These are phyloP conservation scores for Tylochromis polylepis DNA, from an alignment of 2,113 vertebrate species.

Conservation along the genomic window DNA sequence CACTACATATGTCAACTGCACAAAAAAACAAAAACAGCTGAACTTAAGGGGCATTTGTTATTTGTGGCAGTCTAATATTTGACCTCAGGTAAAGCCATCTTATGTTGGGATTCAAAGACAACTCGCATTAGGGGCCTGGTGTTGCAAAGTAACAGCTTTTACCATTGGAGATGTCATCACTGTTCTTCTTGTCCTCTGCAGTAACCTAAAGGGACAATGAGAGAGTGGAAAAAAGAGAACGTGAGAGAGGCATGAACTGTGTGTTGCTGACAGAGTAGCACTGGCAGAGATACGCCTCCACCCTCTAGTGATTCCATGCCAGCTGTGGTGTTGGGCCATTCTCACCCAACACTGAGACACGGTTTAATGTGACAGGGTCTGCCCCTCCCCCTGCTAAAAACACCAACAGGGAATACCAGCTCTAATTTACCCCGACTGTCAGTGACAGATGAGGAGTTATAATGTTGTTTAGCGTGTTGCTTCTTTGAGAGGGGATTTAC, in stretches of 20 bases:
- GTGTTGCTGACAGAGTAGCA: constrained; percentile 41
- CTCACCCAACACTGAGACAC: constrained; percentile 30
- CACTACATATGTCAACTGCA: neutral
- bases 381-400: constrained; percentile 43
- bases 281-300: constrained; percentile 28
- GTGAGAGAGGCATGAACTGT: constrained; percentile 31
- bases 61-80: neutral
- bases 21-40: neutral
- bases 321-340: constrained; percentile 54
- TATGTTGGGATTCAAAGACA: neutral
- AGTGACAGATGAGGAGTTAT: constrained; percentile 39
- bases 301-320: constrained; percentile 54
- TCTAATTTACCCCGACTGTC: constrained; percentile 46
- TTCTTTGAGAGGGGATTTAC: constrained; percentile 25
- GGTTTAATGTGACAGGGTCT: constrained; percentile 57
- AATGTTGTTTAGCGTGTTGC: constrained; percentile 26
- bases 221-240: neutral
- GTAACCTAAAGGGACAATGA: constrained; percentile 62
- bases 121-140: neutral
- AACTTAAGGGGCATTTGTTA: neutral
- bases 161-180: constrained; percentile 49
- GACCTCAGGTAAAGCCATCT: neutral
- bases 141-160: constrained; percentile 23
- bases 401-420: constrained; percentile 43
- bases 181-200: constrained; percentile 63